Percentiles rank a stretch among this genome's conserved stretches.
Conservation (phyloP, 2,113 vertebrate genomes). For the Phylloscopus trochiloides region DNA sequence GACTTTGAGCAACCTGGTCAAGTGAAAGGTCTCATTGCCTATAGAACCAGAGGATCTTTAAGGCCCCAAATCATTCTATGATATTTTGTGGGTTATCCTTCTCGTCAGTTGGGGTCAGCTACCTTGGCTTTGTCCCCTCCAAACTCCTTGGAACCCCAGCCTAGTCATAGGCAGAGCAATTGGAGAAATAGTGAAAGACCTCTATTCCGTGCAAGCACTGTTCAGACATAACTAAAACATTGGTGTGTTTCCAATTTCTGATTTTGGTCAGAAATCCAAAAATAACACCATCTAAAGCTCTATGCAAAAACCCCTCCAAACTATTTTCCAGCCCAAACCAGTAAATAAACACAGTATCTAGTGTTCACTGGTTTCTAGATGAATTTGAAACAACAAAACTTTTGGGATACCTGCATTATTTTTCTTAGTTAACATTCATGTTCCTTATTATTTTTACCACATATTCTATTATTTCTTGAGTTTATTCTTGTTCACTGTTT, state of each 20-base stretch:
- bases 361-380: background rate
- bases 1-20: background rate
- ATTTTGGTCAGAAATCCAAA: background rate
- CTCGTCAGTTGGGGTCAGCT: background rate
- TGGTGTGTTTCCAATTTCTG: background rate
- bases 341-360: background rate
- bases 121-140: background rate
- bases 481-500: background rate
- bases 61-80: accelerated
- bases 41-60: background rate
- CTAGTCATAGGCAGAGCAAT: background rate
- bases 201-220: background rate
- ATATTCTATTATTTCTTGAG: background rate
- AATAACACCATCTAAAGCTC: background rate
- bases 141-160: background rate
- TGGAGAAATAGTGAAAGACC: background rate
- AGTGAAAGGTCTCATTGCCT: background rate
- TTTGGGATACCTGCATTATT: background rate
- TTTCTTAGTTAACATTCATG: background rate
- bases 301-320: background rate
- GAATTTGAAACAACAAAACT: background rate
- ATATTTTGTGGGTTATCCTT: background rate
- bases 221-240: background rate
- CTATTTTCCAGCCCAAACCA: background rate
- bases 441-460: background rate